phyloP scores from a whole-genome alignment of 2,888 invertebrate genomes.

The Temnothorax ravouxi region DNA sequence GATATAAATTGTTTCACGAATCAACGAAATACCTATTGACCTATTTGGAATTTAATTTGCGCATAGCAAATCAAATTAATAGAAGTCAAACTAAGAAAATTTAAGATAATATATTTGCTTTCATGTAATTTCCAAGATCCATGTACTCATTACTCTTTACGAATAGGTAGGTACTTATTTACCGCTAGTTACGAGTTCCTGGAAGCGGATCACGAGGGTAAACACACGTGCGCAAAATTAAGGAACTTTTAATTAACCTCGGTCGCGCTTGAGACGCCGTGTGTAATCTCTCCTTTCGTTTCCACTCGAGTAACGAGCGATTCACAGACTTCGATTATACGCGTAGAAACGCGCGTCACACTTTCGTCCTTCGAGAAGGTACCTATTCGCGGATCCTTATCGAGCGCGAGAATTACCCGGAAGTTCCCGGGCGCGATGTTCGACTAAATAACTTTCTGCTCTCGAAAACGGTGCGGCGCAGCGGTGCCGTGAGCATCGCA shows the following conservation, averaged over 20 bases:
- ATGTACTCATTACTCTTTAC: background rate
- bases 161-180: constrained; percentile 26
- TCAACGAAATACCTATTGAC: background rate
- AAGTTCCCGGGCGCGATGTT: constrained; percentile 56
- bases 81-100: constrained; percentile 9
- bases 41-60: background rate
- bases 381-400: constrained; percentile 43
- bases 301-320: constrained; percentile 27
- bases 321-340: constrained; percentile 31
- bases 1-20: background rate
- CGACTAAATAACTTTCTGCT: constrained; percentile 71
- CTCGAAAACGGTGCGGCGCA: constrained; percentile 39
- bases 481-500: constrained; percentile 62
- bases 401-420: constrained; percentile 49
- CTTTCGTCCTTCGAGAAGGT: constrained; percentile 9
- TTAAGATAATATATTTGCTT: background rate
- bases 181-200: background rate
- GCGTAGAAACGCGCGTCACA: constrained; percentile 23
- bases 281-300: constrained; percentile 18
- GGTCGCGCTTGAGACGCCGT: background rate
- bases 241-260: constrained; percentile 53
- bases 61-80: background rate
- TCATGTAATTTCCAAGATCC: constrained; percentile 9
- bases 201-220: constrained; percentile 26
- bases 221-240: constrained; percentile 40